Evolutionary conservation across 2,888 invertebrate species (phyloP), one percentile per base, ranked within the genome.

Genomic region (Dasypolia templi): DNA sequence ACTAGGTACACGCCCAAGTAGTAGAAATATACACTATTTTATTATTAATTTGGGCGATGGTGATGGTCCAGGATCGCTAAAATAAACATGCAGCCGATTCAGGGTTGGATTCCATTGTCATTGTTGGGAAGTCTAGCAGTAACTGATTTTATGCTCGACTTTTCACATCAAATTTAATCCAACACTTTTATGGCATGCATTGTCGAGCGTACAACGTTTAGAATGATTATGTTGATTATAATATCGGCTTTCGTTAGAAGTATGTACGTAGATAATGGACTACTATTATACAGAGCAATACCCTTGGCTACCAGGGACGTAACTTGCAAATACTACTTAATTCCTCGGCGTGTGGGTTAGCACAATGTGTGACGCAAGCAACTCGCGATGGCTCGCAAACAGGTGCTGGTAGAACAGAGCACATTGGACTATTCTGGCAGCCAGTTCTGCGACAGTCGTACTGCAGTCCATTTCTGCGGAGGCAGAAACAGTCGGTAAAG

Each of bases 391-490:
- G 95, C 63, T 86, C 88, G 70, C 96, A 96, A 1, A 90, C 64
- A 1, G 96, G 95, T 0, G 92, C 91, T 19, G 96, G 95, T 51
- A 92, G 69, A 5, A 77, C 78, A 58, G 91, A 85, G 79, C 96
- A 96, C 6, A 91, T 89, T 0, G 94, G 90, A 2, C 94, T 94
- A 66, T 92, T 92, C 78, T 96, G 95, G 83, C 97, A 96, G 49
- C 95, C 96, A 69, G 91, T 95, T 77, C 97, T 92, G 17, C 94
- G 95, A 83, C 97, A 97, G 73, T 96, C 95, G 77, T 96, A 96
- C 85, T 97, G 97, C 44, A 97, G 89, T 1, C 97, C 97, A 83
- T 97, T 97, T 72, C 97, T 93, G 42, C 96, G 96, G 51, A 96
- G 92, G 82, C 97, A 97, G 79, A 93, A 93, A 82, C 97, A 97